Conservation (phyloP, 1,140 invertebrate species). For the Heliconius eleuchia region DNA sequence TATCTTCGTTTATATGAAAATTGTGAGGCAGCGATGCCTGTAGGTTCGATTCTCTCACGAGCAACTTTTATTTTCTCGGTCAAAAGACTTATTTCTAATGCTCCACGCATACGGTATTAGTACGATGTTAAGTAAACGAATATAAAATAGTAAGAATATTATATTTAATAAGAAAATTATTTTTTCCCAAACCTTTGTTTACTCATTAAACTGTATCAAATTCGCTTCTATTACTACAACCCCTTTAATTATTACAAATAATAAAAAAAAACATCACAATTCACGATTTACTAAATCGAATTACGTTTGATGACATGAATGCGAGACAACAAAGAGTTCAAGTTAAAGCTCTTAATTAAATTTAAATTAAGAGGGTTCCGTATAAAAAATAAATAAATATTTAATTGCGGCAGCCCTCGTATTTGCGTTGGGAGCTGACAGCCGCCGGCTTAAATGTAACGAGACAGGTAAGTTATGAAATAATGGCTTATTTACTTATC, state of each 20-base stretch:
- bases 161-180: background rate
- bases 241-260: background rate
- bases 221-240: background rate
- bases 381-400: background rate
- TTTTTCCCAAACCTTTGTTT: background rate
- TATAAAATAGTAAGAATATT: background rate
- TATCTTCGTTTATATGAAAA: no score
- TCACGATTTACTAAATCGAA: background rate
- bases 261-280: background rate
- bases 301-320: background rate
- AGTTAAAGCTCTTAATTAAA: background rate
- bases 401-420: background rate
- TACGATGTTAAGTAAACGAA: background rate
- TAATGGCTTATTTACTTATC: constrained; percentile 6
- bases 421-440: background rate
- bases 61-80: no score
- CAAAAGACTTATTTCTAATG: no score
- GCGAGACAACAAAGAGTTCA: background rate
- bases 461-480: constrained; percentile 12
- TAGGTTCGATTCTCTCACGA: no score
- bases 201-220: background rate
- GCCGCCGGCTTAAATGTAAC: constrained; percentile 5
- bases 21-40: no score
- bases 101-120: no score
- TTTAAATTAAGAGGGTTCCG: background rate